phyloP scores from a whole-genome alignment of 2,797 vertebrate species.

The Sebastes itinus region DNA sequence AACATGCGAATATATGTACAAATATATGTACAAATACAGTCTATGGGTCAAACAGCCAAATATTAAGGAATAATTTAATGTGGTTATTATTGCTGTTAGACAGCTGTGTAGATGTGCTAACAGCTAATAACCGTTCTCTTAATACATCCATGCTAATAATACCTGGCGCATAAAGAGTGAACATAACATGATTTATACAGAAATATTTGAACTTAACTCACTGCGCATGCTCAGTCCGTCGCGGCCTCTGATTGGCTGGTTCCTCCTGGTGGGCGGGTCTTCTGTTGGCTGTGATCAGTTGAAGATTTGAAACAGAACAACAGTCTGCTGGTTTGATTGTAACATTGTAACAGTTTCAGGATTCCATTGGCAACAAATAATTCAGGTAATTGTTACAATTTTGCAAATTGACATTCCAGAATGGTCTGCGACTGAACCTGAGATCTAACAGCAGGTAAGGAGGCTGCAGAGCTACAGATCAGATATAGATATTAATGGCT shows the following conservation, averaged over 20 bases:
- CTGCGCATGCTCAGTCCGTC: background rate
- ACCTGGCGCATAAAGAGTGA: too few relatives aligned
- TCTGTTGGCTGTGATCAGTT: slow-evolving; percentile 78
- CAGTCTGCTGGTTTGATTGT: background rate
- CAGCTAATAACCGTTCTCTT: too few relatives aligned
- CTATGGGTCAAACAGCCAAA: background rate
- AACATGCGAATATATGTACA: too few relatives aligned
- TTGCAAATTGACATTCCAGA: background rate
- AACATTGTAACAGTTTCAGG: background rate
- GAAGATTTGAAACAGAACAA: slow-evolving; percentile 75
- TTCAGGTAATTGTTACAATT: background rate
- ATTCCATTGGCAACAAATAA: background rate
- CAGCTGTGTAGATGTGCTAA: background rate
- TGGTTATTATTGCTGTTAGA: too few relatives aligned
- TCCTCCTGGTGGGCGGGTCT: slow-evolving; percentile 27
- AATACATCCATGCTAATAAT: too few relatives aligned
- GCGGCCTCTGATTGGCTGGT: slow-evolving; percentile 61
- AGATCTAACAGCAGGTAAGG: slow-evolving; percentile 58
- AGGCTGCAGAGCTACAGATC: background rate
- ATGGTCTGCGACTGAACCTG: slow-evolving; percentile 17
- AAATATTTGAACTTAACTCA: background rate
- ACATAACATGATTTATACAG: background rate
- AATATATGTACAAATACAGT: too few relatives aligned
- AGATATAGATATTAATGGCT: background rate
- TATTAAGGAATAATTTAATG: background rate